Conservation (phyloP, 2,113 vertebrate genomes). For the Zosterops japonicus region DNA sequence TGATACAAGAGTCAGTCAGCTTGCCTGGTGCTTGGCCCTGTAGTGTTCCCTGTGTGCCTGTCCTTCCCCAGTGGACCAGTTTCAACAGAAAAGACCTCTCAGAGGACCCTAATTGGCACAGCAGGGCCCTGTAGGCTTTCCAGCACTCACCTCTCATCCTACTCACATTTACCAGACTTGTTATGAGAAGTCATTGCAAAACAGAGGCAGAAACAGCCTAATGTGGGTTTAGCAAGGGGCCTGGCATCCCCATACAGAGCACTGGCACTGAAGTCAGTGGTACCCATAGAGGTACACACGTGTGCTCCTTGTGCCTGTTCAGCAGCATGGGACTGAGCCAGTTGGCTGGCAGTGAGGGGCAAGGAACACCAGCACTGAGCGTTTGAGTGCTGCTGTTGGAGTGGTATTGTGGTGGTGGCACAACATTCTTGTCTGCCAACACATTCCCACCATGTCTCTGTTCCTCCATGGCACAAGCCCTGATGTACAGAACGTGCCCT, state of each 20-base stretch:
- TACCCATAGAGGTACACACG: rapidly evolving
- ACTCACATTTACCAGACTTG: background rate
- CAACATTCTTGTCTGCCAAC: background rate
- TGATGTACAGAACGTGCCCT: background rate
- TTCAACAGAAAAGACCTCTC: background rate
- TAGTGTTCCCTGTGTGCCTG: background rate
- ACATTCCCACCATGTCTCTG: background rate
- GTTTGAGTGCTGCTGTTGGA: background rate
- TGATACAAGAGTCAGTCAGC: background rate
- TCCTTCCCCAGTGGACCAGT: background rate
- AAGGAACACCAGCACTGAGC: background rate
- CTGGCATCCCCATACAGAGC: background rate
- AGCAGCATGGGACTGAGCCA: background rate
- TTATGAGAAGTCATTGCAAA: background rate
- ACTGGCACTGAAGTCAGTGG: background rate
- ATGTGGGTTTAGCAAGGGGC: rapidly evolving
- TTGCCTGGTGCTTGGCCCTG: rapidly evolving
- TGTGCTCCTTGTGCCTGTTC: background rate
- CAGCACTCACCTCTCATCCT: background rate
- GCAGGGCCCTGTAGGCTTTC: background rate
- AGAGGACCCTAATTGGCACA: background rate
- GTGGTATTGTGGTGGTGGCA: background rate
- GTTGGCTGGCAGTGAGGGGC: background rate
- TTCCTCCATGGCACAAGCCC: background rate
- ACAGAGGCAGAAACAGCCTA: background rate